Percentiles rank a stretch among this genome's conserved stretches.
Evolutionary conservation across 1,140 invertebrate species (phyloP).

Genomic region (Argopecten irradians): DNA sequence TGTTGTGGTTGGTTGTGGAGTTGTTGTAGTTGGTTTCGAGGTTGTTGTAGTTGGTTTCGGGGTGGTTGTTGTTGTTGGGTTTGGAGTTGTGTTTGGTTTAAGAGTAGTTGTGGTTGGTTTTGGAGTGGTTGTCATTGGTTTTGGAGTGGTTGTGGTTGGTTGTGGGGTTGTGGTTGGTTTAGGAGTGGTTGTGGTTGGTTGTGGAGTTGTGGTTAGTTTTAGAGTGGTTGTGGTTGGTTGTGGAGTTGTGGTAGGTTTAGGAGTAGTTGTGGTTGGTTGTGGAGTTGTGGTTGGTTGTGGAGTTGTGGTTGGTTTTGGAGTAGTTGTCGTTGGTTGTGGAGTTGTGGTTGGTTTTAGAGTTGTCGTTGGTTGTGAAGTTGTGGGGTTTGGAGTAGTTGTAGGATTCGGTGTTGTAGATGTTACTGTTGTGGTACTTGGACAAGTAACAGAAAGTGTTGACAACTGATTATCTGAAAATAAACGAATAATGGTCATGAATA

Average conservation of each 20-base stretch:
- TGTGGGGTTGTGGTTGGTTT: neutral
- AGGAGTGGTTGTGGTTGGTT: too few relatives aligned
- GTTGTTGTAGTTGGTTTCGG: neutral
- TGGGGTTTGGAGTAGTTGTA: too few relatives aligned
- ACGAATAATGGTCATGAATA: too few relatives aligned
- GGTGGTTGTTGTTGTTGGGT: neutral
- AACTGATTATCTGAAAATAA: neutral
- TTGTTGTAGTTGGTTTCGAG: neutral
- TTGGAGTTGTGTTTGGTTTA: neutral
- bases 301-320: too few relatives aligned
- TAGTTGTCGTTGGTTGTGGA: neutral
- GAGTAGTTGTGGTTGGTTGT: neutral
- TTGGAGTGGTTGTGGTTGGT: neutral
- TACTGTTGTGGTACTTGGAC: neutral
- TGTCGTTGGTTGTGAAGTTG: neutral
- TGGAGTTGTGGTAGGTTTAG: neutral
- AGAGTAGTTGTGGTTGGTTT: neutral
- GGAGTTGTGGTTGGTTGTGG: neutral
- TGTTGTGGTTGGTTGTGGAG: slow-evolving; percentile 4
- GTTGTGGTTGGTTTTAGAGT: slow-evolving; percentile 11
- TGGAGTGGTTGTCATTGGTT: neutral
- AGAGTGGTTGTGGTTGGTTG: neutral
- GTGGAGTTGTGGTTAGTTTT: neutral
- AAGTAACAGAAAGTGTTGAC: neutral
- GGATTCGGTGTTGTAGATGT: neutral